Conservation (phyloP, 2,113 vertebrate genomes). For the Hipposideros armiger region DNA sequence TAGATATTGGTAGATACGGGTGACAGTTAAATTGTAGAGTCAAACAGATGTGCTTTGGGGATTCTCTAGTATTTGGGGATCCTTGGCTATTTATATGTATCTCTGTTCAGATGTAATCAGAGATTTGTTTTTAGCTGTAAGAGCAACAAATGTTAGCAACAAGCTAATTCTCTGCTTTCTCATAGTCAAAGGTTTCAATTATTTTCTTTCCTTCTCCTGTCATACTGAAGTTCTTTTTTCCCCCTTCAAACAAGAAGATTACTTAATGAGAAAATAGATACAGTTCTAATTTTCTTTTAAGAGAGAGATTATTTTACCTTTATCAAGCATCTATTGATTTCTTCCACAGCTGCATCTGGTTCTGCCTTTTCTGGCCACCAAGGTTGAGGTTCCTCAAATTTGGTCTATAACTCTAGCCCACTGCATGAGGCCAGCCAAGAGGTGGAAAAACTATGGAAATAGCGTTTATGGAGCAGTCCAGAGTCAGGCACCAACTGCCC, state of each 20-base stretch:
- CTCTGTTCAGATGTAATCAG: conserved; percentile 3
- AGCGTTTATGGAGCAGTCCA: not conserved
- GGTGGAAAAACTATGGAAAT: not conserved
- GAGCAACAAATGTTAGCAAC: conserved; percentile 5
- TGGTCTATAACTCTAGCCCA: not conserved
- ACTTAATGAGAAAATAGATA: conserved; percentile 8
- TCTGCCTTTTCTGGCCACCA: conserved; percentile 46
- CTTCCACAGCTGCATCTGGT: not conserved
- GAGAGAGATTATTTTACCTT: conserved; percentile 63
- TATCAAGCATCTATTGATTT: conserved; percentile 27
- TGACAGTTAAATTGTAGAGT: not conserved
- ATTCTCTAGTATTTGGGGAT: not conserved
- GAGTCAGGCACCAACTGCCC: not conserved
- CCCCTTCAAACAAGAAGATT: conserved; percentile 10
- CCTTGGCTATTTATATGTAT: not conserved
- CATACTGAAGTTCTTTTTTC: not conserved
- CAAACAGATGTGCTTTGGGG: not conserved
- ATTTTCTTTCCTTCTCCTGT: not conserved
- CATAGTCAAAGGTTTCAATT: not conserved
- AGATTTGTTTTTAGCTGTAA: not conserved
- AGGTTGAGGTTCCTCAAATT: not conserved
- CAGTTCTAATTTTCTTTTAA: conserved; percentile 30
- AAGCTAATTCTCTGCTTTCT: conserved; percentile 36
- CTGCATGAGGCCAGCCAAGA: not conserved
- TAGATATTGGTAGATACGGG: not conserved